Conservation (phyloP, 2,888 invertebrate species). For the Cheilosia variabilis region DNA sequence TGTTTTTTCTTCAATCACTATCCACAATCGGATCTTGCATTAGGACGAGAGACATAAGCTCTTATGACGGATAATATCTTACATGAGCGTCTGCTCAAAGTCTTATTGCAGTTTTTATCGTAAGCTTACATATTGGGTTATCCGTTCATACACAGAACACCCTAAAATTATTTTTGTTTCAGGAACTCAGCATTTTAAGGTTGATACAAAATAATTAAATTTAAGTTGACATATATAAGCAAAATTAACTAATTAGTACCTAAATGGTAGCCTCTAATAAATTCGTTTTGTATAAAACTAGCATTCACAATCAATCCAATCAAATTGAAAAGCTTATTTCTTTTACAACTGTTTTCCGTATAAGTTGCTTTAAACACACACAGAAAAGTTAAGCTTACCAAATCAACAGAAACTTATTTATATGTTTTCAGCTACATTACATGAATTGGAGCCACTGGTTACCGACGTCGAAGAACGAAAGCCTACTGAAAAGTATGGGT, state of each 20-base stretch:
- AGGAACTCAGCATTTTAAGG: too few species aligned
- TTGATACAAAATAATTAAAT: too few species aligned
- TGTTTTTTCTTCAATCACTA: too few species aligned
- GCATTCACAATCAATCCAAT: slow-evolving; percentile 26
- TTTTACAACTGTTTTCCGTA: slow-evolving; percentile 20
- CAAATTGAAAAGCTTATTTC: slow-evolving; percentile 8
- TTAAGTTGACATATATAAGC: too few species aligned
- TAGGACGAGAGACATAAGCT: too few species aligned
- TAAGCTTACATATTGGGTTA: too few species aligned
- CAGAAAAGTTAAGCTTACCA: slow-evolving; percentile 41
- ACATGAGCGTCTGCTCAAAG: too few species aligned
- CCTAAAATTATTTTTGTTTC: too few species aligned
- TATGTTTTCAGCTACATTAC: slow-evolving; percentile 83
- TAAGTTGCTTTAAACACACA: slow-evolving; percentile 15
- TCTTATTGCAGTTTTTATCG: too few species aligned
- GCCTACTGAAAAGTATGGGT: slow-evolving; percentile 82
- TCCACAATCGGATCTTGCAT: too few species aligned
- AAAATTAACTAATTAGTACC: background rate
- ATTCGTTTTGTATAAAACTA: slow-evolving; percentile 39
- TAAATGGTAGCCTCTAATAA: background rate
- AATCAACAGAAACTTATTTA: slow-evolving; percentile 80
- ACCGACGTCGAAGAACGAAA: slow-evolving; percentile 86
- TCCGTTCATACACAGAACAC: too few species aligned
- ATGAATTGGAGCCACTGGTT: slow-evolving; percentile 90
- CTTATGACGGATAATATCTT: too few species aligned